These are phyloP conservation scores for Aspidiotus destructor DNA, from an alignment of 2,888 invertebrate genomes.

Conservation along the genomic window DNA sequence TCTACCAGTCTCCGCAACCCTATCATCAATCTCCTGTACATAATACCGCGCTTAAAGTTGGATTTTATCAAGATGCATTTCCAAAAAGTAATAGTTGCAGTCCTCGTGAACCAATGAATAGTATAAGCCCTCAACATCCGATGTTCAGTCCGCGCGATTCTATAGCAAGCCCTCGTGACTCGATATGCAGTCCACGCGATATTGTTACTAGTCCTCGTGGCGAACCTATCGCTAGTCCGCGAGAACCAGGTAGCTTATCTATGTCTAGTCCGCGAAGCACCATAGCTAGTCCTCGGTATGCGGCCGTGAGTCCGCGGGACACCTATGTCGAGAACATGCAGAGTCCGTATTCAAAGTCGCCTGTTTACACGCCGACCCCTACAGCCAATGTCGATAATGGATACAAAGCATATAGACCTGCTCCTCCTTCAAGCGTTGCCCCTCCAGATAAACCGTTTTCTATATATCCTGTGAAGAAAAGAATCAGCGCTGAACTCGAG, in stretches of 20 bases:
- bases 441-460: slow-evolving; percentile 36
- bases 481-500: slow-evolving; percentile 49
- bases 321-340: slow-evolving; percentile 6
- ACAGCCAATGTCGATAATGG: background rate
- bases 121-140: slow-evolving; percentile 34
- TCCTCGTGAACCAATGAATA: slow-evolving; percentile 54
- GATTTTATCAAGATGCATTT: slow-evolving; percentile 76
- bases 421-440: background rate
- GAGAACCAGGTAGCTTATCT: slow-evolving; percentile 45
- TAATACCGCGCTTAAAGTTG: slow-evolving; percentile 59
- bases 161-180: slow-evolving; percentile 34
- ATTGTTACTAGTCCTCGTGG: slow-evolving; percentile 32
- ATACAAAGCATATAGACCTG: slow-evolving; percentile 4
- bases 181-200: slow-evolving; percentile 31
- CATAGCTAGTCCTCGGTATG: slow-evolving; percentile 33
- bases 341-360: background rate
- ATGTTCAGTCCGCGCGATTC: slow-evolving; percentile 33
- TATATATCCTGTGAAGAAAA: slow-evolving; percentile 54
- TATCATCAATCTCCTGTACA: slow-evolving; percentile 50
- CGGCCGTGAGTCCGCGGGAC: slow-evolving; percentile 21
- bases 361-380: slow-evolving; percentile 9
- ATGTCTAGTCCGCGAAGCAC: slow-evolving; percentile 36
- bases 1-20: slow-evolving; percentile 58
- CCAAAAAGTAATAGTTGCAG: slow-evolving; percentile 56
- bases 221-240: slow-evolving; percentile 32